These are phyloP conservation scores for Siniperca obscura DNA, from an alignment of 2,797 vertebrate species.

Conservation along the genomic window DNA sequence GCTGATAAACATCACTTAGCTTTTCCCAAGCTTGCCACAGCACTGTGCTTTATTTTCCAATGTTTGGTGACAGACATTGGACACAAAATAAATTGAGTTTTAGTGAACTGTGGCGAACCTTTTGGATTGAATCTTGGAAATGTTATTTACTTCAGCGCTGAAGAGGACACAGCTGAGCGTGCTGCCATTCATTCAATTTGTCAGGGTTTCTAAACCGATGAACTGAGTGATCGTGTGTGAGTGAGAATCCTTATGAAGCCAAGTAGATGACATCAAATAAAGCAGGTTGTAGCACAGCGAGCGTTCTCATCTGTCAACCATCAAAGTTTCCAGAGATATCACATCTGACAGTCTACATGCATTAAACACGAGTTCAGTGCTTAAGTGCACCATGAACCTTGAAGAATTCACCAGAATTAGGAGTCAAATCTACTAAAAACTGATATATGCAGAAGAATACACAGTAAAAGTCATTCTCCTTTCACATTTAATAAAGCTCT, in stretches of 20 bases:
- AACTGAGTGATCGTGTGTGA: slow-evolving; percentile 30
- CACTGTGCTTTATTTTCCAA: slow-evolving; percentile 9
- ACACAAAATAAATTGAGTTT: slow-evolving; percentile 55
- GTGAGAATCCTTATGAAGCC: slow-evolving; percentile 36
- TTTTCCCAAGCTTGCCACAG: slow-evolving; percentile 10
- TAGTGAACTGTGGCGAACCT: slow-evolving; percentile 49
- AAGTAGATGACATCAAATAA: slow-evolving; percentile 48
- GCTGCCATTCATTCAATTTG: slow-evolving; percentile 43
- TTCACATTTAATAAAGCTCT: slow-evolving; percentile 15
- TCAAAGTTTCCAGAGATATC: slow-evolving; percentile 43
- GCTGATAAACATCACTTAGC: not conserved
- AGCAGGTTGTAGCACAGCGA: slow-evolving; percentile 54
- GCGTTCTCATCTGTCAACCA: slow-evolving; percentile 54
- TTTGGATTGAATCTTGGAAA: slow-evolving; percentile 47
- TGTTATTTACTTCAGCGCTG: slow-evolving; percentile 50
- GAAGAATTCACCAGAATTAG: slow-evolving; percentile 18
- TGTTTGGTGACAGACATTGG: slow-evolving; percentile 35
- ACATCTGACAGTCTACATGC: slow-evolving; percentile 30
- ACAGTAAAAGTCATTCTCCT: slow-evolving; percentile 15
- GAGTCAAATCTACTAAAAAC: slow-evolving; percentile 17
- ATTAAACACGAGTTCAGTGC: slow-evolving; percentile 47
- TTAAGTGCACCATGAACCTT: slow-evolving; percentile 19
- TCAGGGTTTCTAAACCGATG: slow-evolving; percentile 49
- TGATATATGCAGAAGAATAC: slow-evolving; percentile 4
- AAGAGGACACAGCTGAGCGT: slow-evolving; percentile 28